Evolutionary conservation across 1,140 invertebrate genomes (phyloP).

Genomic region (Vanessa atalanta): DNA sequence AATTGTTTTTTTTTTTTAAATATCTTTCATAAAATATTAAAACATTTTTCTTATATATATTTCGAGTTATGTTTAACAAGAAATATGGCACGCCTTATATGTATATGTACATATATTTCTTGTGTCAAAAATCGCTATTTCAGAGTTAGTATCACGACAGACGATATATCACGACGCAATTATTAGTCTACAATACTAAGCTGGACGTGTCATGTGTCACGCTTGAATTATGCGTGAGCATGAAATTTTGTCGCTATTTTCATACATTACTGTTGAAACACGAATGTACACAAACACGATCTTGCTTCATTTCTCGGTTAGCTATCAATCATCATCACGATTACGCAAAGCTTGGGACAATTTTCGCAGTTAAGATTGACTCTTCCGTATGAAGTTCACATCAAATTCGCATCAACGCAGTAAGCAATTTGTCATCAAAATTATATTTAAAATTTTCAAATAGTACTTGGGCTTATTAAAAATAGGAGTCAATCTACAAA

Average conservation of each 20-base stretch:
- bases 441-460: constrained; percentile 25
- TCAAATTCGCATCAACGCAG: constrained; percentile 52
- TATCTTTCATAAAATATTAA: neutral
- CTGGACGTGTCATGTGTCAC: constrained; percentile 1
- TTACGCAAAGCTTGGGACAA: constrained; percentile 41
- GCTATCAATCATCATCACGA: constrained; percentile 42
- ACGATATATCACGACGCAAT: neutral
- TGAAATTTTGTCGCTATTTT: neutral
- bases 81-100: too few species aligned
- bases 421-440: constrained; percentile 14
- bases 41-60: neutral
- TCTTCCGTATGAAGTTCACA: constrained; percentile 37
- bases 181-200: neutral
- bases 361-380: constrained; percentile 36
- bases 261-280: neutral
- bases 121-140: neutral
- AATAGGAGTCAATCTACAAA: neutral
- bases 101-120: too few species aligned
- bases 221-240: neutral
- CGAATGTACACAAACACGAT: neutral
- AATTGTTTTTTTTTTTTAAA: too few species aligned
- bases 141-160: neutral
- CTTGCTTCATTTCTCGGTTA: constrained; percentile 8
- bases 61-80: neutral
- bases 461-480: neutral